phyloP scores from a whole-genome alignment of 2,113 vertebrate species.

The Sakesphorus luctuosus region DNA sequence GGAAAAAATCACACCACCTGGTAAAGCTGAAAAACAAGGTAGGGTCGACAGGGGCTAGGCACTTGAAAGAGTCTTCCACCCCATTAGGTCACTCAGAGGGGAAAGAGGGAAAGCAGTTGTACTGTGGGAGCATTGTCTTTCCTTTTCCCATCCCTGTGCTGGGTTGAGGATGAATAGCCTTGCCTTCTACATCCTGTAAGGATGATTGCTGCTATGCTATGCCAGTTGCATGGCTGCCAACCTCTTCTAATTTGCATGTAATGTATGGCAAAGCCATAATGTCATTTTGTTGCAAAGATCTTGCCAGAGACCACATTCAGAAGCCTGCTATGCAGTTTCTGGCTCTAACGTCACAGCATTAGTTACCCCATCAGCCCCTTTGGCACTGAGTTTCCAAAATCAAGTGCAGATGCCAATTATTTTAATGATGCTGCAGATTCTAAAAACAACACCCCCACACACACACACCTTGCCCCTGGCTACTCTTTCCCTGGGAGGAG shows the following conservation, averaged over 20 bases:
- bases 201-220: neutral
- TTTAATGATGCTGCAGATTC: constrained; percentile 32
- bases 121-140: neutral
- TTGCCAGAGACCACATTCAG: constrained; percentile 18
- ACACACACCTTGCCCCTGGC: neutral
- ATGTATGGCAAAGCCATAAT: constrained; percentile 38
- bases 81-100: neutral
- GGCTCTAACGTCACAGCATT: neutral
- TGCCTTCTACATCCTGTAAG: neutral
- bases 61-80: neutral
- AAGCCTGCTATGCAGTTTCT: constrained; percentile 1
- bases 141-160: neutral
- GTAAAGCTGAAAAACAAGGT: neutral
- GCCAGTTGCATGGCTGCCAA: constrained; percentile 35
- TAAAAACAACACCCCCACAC: neutral
- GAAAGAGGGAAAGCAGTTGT: neutral
- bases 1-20: neutral
- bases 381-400: neutral
- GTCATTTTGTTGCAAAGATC: neutral
- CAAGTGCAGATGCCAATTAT: neutral
- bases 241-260: constrained; percentile 40
- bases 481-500: neutral
- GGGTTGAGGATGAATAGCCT: neutral
- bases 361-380: constrained; percentile 4
- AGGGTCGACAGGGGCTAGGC: neutral